Conservation (phyloP, 2,888 invertebrate species). For the Nemurella pictetii region DNA sequence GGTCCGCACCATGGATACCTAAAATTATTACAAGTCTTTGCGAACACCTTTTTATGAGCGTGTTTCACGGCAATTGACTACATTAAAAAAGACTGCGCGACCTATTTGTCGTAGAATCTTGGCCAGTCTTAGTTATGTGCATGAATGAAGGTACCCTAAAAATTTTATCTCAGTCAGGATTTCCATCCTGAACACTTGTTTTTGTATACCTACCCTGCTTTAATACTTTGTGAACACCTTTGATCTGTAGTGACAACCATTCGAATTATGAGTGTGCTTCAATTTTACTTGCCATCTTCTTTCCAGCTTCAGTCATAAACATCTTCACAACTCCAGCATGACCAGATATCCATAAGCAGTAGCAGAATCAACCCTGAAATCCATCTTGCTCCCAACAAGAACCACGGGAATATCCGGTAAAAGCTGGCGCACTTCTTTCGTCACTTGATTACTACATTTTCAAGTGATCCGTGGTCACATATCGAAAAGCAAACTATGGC, state of each 20-base stretch:
- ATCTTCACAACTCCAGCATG: too few species aligned
- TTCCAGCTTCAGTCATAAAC: slow-evolving; percentile 57
- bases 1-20: too few species aligned
- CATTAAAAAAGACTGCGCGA: too few species aligned
- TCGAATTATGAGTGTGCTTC: slow-evolving; percentile 60
- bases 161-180: too few species aligned
- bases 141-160: too few species aligned
- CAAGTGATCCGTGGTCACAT: slow-evolving; percentile 58
- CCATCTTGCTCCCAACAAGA: slow-evolving; percentile 59
- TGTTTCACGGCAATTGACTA: too few species aligned
- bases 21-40: too few species aligned
- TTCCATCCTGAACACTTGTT: too few species aligned
- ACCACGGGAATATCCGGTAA: slow-evolving; percentile 59
- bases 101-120: too few species aligned
- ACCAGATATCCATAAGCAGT: slow-evolving; percentile 62
- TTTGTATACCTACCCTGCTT: too few species aligned
- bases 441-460: slow-evolving; percentile 61
- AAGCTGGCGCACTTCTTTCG: slow-evolving; percentile 60
- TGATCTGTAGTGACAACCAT: slow-evolving; percentile 63
- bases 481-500: slow-evolving; percentile 62
- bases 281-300: slow-evolving; percentile 59
- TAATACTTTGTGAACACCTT: slow-evolving; percentile 62
- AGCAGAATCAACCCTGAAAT: slow-evolving; percentile 52
- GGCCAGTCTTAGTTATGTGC: too few species aligned
- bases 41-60: too few species aligned